Evolutionary conservation across 2,888 invertebrate genomes (phyloP), one percentile per base, ranked within the genome.

Genomic region (Bugulina stolonifera): DNA sequence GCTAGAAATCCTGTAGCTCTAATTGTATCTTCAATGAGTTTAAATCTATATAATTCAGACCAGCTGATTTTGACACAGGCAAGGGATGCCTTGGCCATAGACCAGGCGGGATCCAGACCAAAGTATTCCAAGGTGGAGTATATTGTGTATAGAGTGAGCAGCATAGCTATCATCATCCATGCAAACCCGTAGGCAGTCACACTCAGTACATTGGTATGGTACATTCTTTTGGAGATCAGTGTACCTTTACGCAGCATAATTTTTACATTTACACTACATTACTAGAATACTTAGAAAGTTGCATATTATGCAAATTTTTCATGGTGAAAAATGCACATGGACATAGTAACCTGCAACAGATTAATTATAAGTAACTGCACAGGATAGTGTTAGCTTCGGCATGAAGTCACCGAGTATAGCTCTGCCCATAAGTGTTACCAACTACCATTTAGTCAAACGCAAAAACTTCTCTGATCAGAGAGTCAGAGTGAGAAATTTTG

Each of bases 31-130:
- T 25, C 18, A 32, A 64, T 32, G 3, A 64, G 27, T 10, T 27
- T 34, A 10, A 29, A 14, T n/a, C 64, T 64, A 5, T 64, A 27
- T n/a, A 32, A 18, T 2, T 64, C 64, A 32, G 5, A 29, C 64
- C 64, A 64, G 14, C 3, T 10, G n/a, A 64, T 22, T 32, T 64
- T 64, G 32, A 32, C 34, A 34, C 64, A 64, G 32, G 64, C 64
- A 27, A 64, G 14, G 1, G 64, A 64, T 14, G 64, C 32, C 34
- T 64, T 64, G 32, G 64, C 14, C 14, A 64, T 27, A 32, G 64
- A 27, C 64, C 64, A 64, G 18, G 64, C 32, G 25, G 64, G 27
- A 34, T 64, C 64, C 25, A 29, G 32, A 32, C 64, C 64, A 14
- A 64, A 14, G 32, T 10, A 64, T 27, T 27, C 10, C 64, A 64